Evolutionary conservation across 2,113 vertebrate species (phyloP).

Genomic region (Hippopotamus amphibius): DNA sequence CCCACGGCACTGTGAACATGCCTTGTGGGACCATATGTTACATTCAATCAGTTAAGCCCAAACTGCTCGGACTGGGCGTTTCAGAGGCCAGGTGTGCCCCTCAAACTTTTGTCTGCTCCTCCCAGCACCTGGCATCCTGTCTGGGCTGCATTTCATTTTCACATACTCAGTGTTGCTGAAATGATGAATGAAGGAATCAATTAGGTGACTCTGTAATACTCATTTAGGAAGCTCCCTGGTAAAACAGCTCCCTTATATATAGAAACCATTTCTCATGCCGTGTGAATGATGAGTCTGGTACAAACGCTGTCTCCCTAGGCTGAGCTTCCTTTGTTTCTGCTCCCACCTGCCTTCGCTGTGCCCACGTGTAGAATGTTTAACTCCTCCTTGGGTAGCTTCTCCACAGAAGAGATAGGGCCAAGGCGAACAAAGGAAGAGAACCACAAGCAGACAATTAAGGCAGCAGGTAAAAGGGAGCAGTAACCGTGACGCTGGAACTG

Average conservation of each 20-base stretch:
- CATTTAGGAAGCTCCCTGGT: background rate
- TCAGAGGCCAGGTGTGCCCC: background rate
- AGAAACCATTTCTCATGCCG: background rate
- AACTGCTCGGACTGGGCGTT: background rate
- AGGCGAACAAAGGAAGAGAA: background rate
- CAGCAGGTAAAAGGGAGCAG: too few relatives aligned
- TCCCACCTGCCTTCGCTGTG: background rate
- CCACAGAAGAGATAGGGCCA: background rate
- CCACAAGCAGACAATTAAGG: background rate
- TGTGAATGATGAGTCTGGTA: background rate
- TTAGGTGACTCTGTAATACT: background rate
- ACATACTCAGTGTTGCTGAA: background rate
- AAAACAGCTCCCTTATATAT: background rate
- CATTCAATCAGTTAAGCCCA: background rate
- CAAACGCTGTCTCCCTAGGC: background rate
- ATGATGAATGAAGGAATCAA: constrained; percentile 52
- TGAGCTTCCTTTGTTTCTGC: background rate
- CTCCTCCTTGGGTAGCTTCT: background rate
- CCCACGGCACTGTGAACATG: rapidly evolving
- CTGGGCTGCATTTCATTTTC: background rate
- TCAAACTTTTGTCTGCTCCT: background rate
- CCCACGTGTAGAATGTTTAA: rapidly evolving
- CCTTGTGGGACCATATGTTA: rapidly evolving
- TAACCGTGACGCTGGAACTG: background rate
- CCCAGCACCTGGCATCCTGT: background rate